Conservation (phyloP, 2,888 invertebrate species). For the Cremastinae sp. region DNA sequence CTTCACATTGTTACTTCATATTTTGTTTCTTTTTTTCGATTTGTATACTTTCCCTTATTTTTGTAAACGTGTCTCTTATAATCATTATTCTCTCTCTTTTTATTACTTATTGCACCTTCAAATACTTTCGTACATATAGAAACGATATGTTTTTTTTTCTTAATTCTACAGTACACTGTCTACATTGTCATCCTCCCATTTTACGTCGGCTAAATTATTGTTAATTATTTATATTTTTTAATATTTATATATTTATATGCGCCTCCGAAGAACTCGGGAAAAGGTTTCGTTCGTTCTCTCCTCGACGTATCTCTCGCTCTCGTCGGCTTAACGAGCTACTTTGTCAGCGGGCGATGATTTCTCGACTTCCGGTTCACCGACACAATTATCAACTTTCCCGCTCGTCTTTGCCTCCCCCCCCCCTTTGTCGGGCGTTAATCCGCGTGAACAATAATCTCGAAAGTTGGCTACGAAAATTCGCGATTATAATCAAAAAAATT, state of each 20-base stretch:
- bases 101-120: constrained; percentile 21
- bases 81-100: constrained; percentile 1
- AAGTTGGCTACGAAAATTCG: neutral
- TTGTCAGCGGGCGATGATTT: constrained; percentile 29
- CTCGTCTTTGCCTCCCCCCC: neutral
- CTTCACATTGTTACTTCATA: constrained; percentile 14
- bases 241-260: constrained; percentile 29
- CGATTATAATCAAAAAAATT: no score
- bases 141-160: constrained; percentile 51
- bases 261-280: constrained; percentile 21
- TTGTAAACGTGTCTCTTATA: constrained; percentile 1
- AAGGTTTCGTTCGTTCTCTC: constrained; percentile 51
- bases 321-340: constrained; percentile 36
- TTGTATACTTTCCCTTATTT: constrained; percentile 10
- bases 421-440: neutral
- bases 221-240: constrained; percentile 1
- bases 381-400: constrained; percentile 33
- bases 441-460: constrained; percentile 1
- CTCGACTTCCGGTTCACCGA: constrained; percentile 44
- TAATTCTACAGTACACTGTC: constrained; percentile 41
- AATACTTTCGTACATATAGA: constrained; percentile 56
- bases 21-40: neutral
- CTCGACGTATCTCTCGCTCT: constrained; percentile 37
- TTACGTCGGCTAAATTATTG: constrained; percentile 23
- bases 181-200: constrained; percentile 51